These are phyloP conservation scores for Caenorhabditis sp. DNA, from an alignment of 2,888 invertebrate genomes.

Conservation along the genomic window DNA sequence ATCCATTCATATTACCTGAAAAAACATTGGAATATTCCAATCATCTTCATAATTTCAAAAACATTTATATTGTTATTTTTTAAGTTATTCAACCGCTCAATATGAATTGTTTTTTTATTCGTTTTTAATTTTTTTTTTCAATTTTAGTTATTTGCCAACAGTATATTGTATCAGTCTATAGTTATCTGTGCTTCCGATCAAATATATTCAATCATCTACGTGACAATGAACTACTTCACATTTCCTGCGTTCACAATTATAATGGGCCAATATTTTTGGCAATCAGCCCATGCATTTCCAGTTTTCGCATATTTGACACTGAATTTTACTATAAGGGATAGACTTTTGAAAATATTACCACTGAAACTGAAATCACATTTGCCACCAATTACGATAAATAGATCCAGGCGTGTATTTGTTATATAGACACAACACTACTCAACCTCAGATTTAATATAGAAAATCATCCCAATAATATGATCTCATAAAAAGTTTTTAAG, in stretches of 20 bases:
- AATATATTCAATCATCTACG: background rate
- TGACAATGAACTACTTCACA: background rate
- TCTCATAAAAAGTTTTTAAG: too few species aligned
- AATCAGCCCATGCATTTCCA: background rate
- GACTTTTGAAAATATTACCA: background rate
- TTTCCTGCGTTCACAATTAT: background rate
- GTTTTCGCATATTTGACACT: background rate
- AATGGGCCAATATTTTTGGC: background rate
- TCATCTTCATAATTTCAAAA: background rate
- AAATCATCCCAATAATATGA: too few species aligned
- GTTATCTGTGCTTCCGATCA: background rate
- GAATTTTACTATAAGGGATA: background rate
- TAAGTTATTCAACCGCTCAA: too few species aligned
- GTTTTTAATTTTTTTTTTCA: too few species aligned
- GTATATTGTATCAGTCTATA: background rate
- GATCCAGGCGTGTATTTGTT: too few species aligned
- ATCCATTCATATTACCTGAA: slow-evolving; percentile 12
- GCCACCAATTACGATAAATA: too few species aligned
- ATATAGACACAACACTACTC: too few species aligned
- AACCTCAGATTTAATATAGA: too few species aligned
- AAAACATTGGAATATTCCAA: background rate
- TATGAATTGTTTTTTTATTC: slow-evolving; percentile 1
- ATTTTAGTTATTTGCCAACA: background rate
- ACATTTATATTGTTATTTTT: background rate
- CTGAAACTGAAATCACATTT: too few species aligned